These are phyloP conservation scores for Aphis gossypii DNA, from an alignment of 1,140 invertebrate genomes.

Conservation along the genomic window DNA sequence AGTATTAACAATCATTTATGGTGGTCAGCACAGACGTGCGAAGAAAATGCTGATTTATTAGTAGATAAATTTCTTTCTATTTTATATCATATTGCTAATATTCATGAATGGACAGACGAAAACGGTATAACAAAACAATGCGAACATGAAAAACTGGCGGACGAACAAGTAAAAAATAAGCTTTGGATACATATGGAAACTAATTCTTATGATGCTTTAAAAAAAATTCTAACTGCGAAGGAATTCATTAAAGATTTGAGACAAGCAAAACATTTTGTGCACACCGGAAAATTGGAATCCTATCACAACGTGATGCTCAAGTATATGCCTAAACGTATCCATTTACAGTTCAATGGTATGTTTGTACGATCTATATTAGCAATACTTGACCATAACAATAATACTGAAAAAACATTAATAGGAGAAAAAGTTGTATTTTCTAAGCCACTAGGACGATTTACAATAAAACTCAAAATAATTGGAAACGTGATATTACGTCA, in stretches of 20 bases:
- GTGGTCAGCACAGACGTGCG: too few relatives aligned
- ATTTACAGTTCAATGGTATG: background rate
- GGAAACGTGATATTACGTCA: too few relatives aligned
- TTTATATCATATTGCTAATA: too few relatives aligned
- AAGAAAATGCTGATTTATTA: too few relatives aligned
- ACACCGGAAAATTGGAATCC: background rate
- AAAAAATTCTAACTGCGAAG: background rate
- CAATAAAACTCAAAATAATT: too few relatives aligned
- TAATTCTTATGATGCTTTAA: background rate
- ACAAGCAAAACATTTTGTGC: background rate
- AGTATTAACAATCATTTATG: background rate
- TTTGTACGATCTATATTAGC: background rate
- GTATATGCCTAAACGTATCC: background rate
- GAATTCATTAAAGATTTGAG: background rate
- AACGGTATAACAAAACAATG: too few relatives aligned
- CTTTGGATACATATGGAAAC: too few relatives aligned
- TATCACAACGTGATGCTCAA: background rate
- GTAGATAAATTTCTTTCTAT: too few relatives aligned
- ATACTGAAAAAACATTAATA: background rate
- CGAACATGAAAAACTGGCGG: too few relatives aligned
- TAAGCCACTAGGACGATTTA: too few relatives aligned
- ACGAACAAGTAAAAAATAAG: too few relatives aligned
- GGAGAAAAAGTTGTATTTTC: background rate
- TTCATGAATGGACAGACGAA: too few relatives aligned
- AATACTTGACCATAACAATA: background rate